Evolutionary conservation across 2,888 invertebrate genomes (phyloP), one percentile per base, ranked within the genome.

Genomic region (Eupithecia insigniata): DNA sequence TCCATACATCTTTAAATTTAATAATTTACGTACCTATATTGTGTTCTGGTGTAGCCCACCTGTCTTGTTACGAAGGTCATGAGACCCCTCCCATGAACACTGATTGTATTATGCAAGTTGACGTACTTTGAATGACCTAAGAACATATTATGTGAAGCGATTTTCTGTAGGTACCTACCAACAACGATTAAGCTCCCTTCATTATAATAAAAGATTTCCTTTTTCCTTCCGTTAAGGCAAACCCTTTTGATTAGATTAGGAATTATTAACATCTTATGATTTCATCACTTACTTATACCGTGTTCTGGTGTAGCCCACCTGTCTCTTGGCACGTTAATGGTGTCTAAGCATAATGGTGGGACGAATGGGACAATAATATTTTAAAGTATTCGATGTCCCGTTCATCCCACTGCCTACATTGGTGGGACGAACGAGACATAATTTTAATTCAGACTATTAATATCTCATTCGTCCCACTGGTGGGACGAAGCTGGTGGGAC

Each of bases 181-280:
- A 64, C 36, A 64, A 36, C 22, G 36, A 34, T 34, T 39, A 8
- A 60, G 30, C 32, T 64, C 39, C 36, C 64, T 64, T n/a, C 26
- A 67, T 58, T 58, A 36, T 67, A 32, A 55, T 51, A 74, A 67
- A 74, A 70, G 65, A 71, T 76, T 76, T 78, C 76, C 76, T n/a
- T n/a, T n/a, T n/a, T n/a, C n/a, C n/a, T n/a, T n/a, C n/a, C n/a
- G n/a, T n/a, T n/a, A n/a, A n/a, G n/a, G n/a, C n/a, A n/a, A 34
- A n/a, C 62, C 36, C 26, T 26, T 64, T 26, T 36, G 64, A 62
- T 62, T 12, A 36, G 16, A 26, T 60, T 22, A 28, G 1, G 34
- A 60, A 60, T 39, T 30, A 7, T 26, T 14, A 16, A n/a, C 64
- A 36, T 64, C 64, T 64, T 64, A 36, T 39, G 22, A 64, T 64